Evolutionary conservation across 1,140 invertebrate species (phyloP), one percentile per base, ranked within the genome.

Genomic region (Conus betulinus): DNA sequence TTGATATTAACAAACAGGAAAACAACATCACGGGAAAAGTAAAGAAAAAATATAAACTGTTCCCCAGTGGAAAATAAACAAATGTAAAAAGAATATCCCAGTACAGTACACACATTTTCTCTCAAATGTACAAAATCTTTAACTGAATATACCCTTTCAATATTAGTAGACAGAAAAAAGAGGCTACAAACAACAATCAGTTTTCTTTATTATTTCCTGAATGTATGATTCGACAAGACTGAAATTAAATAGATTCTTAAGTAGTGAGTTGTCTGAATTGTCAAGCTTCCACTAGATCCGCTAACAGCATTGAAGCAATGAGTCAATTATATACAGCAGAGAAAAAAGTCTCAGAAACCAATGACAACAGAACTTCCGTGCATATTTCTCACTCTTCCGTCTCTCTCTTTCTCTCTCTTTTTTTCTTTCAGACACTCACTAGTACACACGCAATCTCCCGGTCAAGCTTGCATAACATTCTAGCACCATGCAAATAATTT

Each of bases 401-500:
- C 25, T 78, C 10, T 78, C 39, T 74, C 7, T 51, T 3, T 74
- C 67, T 74, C n/a, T 7, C 20, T 78, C 23, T 39, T 5, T 27
- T 2, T 78, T 15, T 25, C 0, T 10, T 10, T 39, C 0, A 27
- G 25, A 25, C 76, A 25, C 25, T 11, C 23, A 79, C 76, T 39
- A 10, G 39, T 3, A 81, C 79, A 53, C 20, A 81, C 79, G 23
- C 20, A 81, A 17, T 71, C 67, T 20, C 20, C 57, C 57, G 15
- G 57, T 71, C 52, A 81, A 81, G n/a, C 79, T 53, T 15, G 39
- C 79, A 53, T 81, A 81, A 52, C 79, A 81, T 81, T 81, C 79
- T 81, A 81, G 79, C 79, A 81, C 79, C 79, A 81, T 81, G 79
- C 79, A 81, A 81, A 78, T 20, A 71, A 71, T 71, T n/a, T 13